A percentile compares a stretch with the other conserved stretches of the same genome.
Conservation (phyloP, 2,113 vertebrate genomes). For the Jaculus jaculus region DNA sequence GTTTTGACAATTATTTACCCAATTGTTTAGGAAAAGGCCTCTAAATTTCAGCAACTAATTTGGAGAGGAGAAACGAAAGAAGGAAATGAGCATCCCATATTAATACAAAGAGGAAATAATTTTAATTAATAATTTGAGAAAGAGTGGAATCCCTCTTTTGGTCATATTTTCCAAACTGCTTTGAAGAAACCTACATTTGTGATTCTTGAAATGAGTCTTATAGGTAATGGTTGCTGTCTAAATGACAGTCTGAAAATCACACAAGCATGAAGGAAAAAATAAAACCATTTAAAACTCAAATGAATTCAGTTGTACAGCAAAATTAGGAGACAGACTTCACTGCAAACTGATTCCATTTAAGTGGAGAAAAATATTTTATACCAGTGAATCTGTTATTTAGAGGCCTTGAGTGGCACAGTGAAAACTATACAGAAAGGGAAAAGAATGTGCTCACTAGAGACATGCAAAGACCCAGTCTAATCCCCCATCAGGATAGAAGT, state of each 20-base stretch:
- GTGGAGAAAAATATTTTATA: not conserved
- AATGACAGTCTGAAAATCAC: not conserved
- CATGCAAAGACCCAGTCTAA: not conserved
- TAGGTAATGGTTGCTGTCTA: not conserved
- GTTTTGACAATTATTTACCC: not conserved
- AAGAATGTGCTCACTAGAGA: not conserved
- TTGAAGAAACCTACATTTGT: not conserved
- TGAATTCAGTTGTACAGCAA: not conserved
- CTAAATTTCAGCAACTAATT: slow-evolving; percentile 24
- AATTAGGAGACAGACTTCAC: not conserved
- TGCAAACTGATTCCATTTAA: not conserved
- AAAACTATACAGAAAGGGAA: not conserved
- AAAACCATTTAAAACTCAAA: not conserved
- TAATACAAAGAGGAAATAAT: not conserved
- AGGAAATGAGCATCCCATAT: not conserved
- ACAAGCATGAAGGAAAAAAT: not conserved
- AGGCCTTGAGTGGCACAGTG: not conserved
- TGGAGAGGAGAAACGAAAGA: not conserved
- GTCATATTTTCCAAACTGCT: not conserved
- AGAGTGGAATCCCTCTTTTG: not conserved
- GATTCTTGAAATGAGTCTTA: not conserved
- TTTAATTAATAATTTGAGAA: not conserved
- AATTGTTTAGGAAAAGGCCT: not conserved
- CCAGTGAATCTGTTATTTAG: not conserved
- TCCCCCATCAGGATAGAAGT: not conserved